A percentile compares a stretch with the other conserved stretches of the same genome.
These are phyloP conservation scores for Synanthedon vespiformis DNA, from an alignment of 2,888 invertebrate genomes.

Conservation along the genomic window DNA sequence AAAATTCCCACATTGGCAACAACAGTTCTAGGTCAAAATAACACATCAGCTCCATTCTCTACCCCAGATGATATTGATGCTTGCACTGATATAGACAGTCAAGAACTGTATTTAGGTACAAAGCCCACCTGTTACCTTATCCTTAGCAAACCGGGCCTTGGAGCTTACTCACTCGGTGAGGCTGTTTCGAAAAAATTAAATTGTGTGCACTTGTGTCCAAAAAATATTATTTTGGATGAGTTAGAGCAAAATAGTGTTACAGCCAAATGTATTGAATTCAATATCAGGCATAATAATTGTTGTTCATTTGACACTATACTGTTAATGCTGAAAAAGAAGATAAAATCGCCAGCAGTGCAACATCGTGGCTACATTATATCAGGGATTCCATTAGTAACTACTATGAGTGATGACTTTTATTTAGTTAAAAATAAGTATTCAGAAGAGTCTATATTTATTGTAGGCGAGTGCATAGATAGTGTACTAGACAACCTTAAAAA, in stretches of 20 bases:
- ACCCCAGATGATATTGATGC: slow-evolving; percentile 23
- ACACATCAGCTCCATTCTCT: slow-evolving; percentile 38
- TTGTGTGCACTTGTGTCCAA: slow-evolving; percentile 71
- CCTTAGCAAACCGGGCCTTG: slow-evolving; percentile 71
- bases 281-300: slow-evolving; percentile 64
- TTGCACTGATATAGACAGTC: slow-evolving; percentile 67
- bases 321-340: slow-evolving; percentile 60
- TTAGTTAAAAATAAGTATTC: slow-evolving; percentile 24
- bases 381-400: slow-evolving; percentile 74
- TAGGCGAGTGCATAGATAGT: slow-evolving; percentile 32
- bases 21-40: slow-evolving; percentile 42
- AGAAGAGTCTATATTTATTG: slow-evolving; percentile 35
- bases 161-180: slow-evolving; percentile 64
- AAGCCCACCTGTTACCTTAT: slow-evolving; percentile 72
- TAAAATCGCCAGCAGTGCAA: slow-evolving; percentile 56
- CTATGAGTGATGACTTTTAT: slow-evolving; percentile 23
- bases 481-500: slow-evolving; percentile 35
- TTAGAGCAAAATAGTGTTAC: slow-evolving; percentile 62
- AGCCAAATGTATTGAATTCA: slow-evolving; percentile 71
- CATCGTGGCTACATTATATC: slow-evolving; percentile 76
- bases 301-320: slow-evolving; percentile 63
- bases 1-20: slow-evolving; percentile 30
- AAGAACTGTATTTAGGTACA: slow-evolving; percentile 50
- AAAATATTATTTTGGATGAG: slow-evolving; percentile 67
- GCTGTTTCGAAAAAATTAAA: slow-evolving; percentile 67